phyloP scores from a whole-genome alignment of 2,888 invertebrate genomes.

The Oscheius sp. region DNA sequence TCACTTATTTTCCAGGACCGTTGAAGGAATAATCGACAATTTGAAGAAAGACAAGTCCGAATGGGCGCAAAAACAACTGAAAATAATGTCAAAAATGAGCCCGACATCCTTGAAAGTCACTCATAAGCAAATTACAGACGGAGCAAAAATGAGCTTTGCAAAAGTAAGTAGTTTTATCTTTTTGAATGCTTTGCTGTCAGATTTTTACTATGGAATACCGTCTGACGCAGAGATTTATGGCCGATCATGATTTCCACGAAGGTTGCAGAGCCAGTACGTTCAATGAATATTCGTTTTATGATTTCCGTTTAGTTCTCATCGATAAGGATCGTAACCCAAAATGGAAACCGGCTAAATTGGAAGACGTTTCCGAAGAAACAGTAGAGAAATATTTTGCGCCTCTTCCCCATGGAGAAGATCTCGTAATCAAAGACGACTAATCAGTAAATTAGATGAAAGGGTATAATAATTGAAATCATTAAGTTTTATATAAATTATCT shows the following conservation, averaged over 20 bases:
- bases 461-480: background rate
- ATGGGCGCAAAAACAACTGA: conserved; percentile 56
- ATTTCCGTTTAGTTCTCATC: conserved; percentile 82
- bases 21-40: conserved; percentile 63
- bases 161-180: conserved; percentile 77
- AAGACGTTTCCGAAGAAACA: conserved; percentile 78
- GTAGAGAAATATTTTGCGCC: conserved; percentile 66
- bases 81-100: conserved; percentile 77
- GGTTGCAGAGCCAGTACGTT: conserved; percentile 76
- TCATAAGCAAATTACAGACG: conserved; percentile 83
- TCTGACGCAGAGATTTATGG: conserved; percentile 79
- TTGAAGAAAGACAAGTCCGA: conserved; percentile 61
- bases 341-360: conserved; percentile 86
- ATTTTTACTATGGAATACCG: conserved; percentile 90
- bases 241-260: conserved; percentile 77
- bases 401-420: conserved; percentile 57
- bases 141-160: conserved; percentile 81
- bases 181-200: conserved; percentile 27
- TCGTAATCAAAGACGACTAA: conserved; percentile 43
- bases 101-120: conserved; percentile 93
- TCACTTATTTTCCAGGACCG: conserved; percentile 42
- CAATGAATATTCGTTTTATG: background rate
- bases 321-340: conserved; percentile 92
- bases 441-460: background rate
- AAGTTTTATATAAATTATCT: background rate